phyloP scores from a whole-genome alignment of 1,140 invertebrate species.

The Latrodectus geometricus region DNA sequence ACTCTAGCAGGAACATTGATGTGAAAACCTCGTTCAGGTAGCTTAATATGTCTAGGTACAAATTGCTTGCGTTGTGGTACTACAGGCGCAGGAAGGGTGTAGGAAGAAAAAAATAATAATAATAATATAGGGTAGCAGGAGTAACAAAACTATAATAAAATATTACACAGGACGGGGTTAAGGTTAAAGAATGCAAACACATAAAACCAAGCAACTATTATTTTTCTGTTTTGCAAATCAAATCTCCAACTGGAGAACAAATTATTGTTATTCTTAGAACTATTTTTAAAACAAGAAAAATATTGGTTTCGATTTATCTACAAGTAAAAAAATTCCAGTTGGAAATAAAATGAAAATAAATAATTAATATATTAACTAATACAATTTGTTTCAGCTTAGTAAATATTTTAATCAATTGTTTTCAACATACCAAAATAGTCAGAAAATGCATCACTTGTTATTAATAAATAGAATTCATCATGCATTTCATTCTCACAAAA shows the following conservation, averaged over 20 bases:
- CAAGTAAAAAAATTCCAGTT: constrained; percentile 31
- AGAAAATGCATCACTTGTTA: constrained; percentile 46
- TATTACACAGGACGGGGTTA: constrained; percentile 44
- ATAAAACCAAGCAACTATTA: constrained; percentile 62
- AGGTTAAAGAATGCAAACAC: constrained; percentile 60
- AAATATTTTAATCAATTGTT: constrained; percentile 32
- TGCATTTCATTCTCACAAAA: constrained; percentile 59
- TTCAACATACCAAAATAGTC: constrained; percentile 43
- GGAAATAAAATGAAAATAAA: constrained; percentile 16
- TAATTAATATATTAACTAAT: constrained; percentile 41
- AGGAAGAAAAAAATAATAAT: constrained; percentile 53
- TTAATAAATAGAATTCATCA: constrained; percentile 36
- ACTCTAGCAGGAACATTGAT: constrained; percentile 94
- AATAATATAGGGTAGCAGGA: constrained; percentile 59
- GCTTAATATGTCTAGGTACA: constrained; percentile 86
- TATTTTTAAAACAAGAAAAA: constrained; percentile 24
- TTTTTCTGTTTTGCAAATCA: constrained; percentile 41
- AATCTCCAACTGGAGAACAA: constrained; percentile 57
- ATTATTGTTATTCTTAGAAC: neutral
- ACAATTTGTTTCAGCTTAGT: constrained; percentile 6
- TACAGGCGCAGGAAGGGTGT: constrained; percentile 70
- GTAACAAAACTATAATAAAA: constrained; percentile 52
- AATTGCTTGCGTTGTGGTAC: constrained; percentile 88
- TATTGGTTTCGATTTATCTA: neutral
- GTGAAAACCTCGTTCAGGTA: constrained; percentile 95